Base-by-base conservation (phyloP, 2,797 vertebrate species). In the Mus caroli region DNA sequence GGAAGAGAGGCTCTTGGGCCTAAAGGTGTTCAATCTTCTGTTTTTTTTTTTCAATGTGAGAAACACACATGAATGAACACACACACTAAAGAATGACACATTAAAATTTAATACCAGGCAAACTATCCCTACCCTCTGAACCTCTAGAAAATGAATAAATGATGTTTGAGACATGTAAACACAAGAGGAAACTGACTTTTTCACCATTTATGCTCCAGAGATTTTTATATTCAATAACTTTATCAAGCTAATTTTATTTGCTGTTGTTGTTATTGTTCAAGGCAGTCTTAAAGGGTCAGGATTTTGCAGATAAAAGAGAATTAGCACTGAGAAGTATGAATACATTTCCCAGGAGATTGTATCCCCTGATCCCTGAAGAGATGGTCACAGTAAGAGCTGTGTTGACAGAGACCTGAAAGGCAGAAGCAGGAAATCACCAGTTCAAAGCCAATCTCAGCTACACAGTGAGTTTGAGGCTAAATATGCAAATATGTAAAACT, bases 81-180 rank as follows among this genome's bases (percentile, higher is more conserved):
- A 98, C 83, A 98, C 98, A 97, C 98, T 97, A 98, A 98, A 98
- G 95, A 98, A 98, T 98, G 98, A 98, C 98, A 98, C 98, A 98
- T 95, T 98, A 98, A 98, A 98, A 98, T 98, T 98, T 98, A 98
- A 97, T 98, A 98, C 97, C 97, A 98, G 97, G 89, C 95, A 90
- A 90, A 98, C 88, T 62, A 94, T 52, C 67, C 67, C 14, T 50
- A 89, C 22, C 69, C 69, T 90, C 76, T 24, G 5, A 22, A 89
- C 11, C 14, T 37, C 69, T 94, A 54, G 64, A 92, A 97, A 96
- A 95, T 71, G 94, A 96, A 95, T 69, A 97, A 83, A 96, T 60
- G 14, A 89, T 94, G 37, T 88, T 92, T 97, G 97, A 95, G 20
- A 85, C 95, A 84, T 97, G 88, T 90, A 95, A 20, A 94, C 97